Percentiles rank a stretch among this genome's conserved stretches.
Evolutionary conservation across 2,797 vertebrate genomes (phyloP).

Genomic region (Phoeniculus purpureus): DNA sequence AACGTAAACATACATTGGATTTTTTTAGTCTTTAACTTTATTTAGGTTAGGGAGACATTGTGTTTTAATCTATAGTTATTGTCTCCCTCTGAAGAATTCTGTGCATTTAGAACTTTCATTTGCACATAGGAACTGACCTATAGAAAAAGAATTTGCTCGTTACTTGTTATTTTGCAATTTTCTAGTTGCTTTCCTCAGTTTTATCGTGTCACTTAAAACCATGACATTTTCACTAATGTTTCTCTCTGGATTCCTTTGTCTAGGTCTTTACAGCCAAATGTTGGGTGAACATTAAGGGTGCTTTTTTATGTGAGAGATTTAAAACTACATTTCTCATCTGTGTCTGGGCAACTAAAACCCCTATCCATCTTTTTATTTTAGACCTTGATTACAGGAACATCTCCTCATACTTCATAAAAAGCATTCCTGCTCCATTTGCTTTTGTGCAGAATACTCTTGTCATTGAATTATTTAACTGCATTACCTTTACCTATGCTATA

Average conservation of each 20-base stretch:
- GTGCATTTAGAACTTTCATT: not conserved
- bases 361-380: not conserved
- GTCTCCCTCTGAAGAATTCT: not conserved
- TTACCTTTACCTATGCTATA: not conserved
- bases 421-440: not conserved
- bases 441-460: not conserved
- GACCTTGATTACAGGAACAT: not conserved
- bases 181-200: not conserved
- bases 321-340: not conserved
- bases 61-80: not conserved
- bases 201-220: not conserved
- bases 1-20: not conserved
- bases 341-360: not conserved
- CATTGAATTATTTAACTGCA: not conserved
- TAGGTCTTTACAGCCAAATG: not conserved
- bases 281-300: not conserved
- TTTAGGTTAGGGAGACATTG: not conserved
- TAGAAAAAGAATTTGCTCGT: not conserved
- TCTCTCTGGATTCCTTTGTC: not conserved
- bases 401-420: not conserved
- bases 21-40: not conserved
- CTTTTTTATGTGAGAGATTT: not conserved
- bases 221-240: not conserved
- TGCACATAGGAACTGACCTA: not conserved
- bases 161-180: not conserved